A percentile compares a stretch with the other conserved stretches of the same genome.
phyloP scores from a whole-genome alignment of 1,140 invertebrate genomes.

The Cataglyphis hispanica region DNA sequence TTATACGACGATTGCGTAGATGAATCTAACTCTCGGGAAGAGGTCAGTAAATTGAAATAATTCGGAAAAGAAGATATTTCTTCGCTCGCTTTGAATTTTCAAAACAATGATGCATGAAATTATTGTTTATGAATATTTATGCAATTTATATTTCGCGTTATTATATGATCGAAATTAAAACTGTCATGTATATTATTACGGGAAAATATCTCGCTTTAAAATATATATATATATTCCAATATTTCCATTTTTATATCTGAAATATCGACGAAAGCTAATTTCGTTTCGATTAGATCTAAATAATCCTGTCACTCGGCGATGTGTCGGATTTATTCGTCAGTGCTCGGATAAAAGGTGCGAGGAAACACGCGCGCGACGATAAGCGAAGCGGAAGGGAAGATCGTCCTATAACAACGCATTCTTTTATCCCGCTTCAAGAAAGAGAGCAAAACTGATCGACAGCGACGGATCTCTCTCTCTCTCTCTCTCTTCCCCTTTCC shows the following conservation, averaged over 20 bases:
- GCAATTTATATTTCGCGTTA: neutral
- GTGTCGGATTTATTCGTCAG: constrained; percentile 46
- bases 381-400: constrained; percentile 39
- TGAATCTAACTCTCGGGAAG: neutral
- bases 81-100: neutral
- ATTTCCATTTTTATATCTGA: neutral
- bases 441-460: constrained; percentile 56
- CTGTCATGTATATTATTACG: neutral
- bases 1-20: neutral
- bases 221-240: constrained; percentile 5
- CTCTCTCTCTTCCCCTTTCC: neutral
- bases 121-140: neutral
- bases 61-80: neutral
- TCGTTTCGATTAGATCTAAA: constrained; percentile 28
- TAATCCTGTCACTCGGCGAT: neutral
- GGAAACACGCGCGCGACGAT: constrained; percentile 39
- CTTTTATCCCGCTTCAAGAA: constrained; percentile 32
- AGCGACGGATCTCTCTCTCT: constrained; percentile 37
- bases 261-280: constrained; percentile 10
- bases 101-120: neutral
- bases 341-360: neutral
- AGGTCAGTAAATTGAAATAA: neutral
- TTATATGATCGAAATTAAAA: neutral
- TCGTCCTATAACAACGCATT: constrained; percentile 56
- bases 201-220: neutral